Percentiles rank a stretch among this genome's conserved stretches.
Evolutionary conservation across 2,888 invertebrate species (phyloP).

Genomic region (Lottia scabra): DNA sequence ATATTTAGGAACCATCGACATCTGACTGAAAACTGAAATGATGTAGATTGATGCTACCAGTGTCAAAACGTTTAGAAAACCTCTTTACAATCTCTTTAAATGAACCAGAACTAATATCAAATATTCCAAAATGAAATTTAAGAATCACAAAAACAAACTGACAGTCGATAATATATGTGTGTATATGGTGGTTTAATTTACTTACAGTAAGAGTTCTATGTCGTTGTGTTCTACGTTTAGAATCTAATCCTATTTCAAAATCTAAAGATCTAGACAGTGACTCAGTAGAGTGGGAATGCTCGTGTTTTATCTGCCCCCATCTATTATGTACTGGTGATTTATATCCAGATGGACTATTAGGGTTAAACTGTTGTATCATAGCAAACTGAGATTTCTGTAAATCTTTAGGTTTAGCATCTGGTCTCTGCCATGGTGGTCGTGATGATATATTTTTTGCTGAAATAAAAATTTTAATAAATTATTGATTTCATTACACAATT

Average conservation of each 20-base stretch:
- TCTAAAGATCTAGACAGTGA: constrained; percentile 41
- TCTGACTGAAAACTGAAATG: no score
- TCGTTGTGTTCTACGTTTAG: constrained; percentile 40
- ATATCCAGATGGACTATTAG: constrained; percentile 60
- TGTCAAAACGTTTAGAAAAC: no score
- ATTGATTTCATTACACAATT: no score
- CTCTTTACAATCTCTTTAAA: no score
- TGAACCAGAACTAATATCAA: no score
- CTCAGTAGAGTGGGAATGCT: constrained; percentile 24
- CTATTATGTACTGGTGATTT: constrained; percentile 55
- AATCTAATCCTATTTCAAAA: constrained; percentile 52
- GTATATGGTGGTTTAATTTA: neutral
- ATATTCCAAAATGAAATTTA: no score
- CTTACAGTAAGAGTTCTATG: constrained; percentile 53
- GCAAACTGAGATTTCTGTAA: constrained; percentile 55
- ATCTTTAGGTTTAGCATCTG: constrained; percentile 61
- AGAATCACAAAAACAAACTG: no score
- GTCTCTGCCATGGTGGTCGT: constrained; percentile 62
- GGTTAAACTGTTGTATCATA: constrained; percentile 55
- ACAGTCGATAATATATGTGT: no score
- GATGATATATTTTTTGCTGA: constrained; percentile 13
- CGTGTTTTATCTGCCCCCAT: constrained; percentile 55
- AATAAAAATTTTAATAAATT: neutral
- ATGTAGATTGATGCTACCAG: no score
- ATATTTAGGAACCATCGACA: no score